These are phyloP conservation scores for Pipistrellus pipistrellus DNA, from an alignment of 2,797 vertebrate genomes.

Conservation along the genomic window DNA sequence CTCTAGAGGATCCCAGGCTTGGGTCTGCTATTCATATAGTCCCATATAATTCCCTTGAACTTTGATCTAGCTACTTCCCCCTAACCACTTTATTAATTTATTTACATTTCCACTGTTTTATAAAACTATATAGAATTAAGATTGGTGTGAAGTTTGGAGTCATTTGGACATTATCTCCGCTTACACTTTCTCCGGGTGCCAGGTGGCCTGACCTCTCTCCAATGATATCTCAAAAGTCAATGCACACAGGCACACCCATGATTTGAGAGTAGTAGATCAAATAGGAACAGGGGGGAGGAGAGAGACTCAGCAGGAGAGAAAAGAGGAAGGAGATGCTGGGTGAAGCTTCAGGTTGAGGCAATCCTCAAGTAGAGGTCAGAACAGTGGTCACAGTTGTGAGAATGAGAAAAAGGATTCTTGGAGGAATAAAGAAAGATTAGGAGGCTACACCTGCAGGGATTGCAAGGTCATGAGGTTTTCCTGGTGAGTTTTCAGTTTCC, in stretches of 20 bases:
- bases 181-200: background rate
- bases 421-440: background rate
- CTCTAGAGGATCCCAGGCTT: background rate
- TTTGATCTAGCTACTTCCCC: background rate
- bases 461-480: background rate
- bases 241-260: background rate
- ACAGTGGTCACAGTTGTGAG: background rate
- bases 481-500: background rate
- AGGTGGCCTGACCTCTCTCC: background rate
- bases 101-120: background rate
- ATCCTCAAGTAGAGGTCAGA: background rate
- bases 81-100: background rate
- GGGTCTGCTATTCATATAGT: background rate
- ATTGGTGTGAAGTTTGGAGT: background rate
- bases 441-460: background rate
- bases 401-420: background rate
- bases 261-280: background rate
- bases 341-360: background rate
- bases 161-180: background rate
- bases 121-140: background rate
- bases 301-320: background rate
- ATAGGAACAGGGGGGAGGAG: background rate
- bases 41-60: background rate
- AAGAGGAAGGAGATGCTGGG: background rate
- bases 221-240: background rate